Conservation (phyloP, 2,888 invertebrate genomes). For the Ferrisia virgata region DNA sequence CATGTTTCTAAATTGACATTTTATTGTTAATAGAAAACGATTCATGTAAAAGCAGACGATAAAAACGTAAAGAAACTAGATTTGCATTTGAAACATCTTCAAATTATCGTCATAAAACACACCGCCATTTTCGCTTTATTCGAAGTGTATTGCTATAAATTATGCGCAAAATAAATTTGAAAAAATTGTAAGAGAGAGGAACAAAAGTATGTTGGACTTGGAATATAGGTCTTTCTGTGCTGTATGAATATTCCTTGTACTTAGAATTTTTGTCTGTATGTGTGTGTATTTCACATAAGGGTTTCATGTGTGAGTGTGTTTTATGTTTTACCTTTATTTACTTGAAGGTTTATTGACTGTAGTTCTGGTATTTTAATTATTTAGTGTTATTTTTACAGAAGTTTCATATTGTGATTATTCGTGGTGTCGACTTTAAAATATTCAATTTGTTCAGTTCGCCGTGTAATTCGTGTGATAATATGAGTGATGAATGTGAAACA, state of each 20-base stretch:
- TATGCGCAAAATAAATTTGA: neutral
- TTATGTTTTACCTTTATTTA: constrained; percentile 43
- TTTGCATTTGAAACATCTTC: neutral
- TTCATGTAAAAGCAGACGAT: neutral
- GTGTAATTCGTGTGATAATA: neutral
- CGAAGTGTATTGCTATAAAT: neutral
- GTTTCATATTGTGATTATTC: constrained; percentile 33
- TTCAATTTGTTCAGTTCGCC: neutral
- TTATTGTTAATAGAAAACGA: neutral
- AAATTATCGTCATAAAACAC: neutral
- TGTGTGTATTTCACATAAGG: constrained; percentile 1
- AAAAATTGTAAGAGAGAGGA: constrained; percentile 10
- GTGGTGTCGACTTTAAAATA: neutral
- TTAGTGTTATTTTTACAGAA: constrained; percentile 34
- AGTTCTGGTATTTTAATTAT: constrained; percentile 43
- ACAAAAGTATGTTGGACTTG: constrained; percentile 27
- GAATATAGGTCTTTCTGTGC: constrained; percentile 28
- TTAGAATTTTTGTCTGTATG: constrained; percentile 5
- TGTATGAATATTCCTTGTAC: constrained; percentile 25
- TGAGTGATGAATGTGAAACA: constrained; percentile 16
- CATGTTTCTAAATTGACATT: neutral
- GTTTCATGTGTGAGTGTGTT: constrained; percentile 37
- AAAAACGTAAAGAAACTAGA: neutral
- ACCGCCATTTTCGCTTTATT: neutral
- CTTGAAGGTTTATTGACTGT: constrained; percentile 44